Evolutionary conservation across 2,797 vertebrate genomes (phyloP).

Genomic region (Remorina albescens): DNA sequence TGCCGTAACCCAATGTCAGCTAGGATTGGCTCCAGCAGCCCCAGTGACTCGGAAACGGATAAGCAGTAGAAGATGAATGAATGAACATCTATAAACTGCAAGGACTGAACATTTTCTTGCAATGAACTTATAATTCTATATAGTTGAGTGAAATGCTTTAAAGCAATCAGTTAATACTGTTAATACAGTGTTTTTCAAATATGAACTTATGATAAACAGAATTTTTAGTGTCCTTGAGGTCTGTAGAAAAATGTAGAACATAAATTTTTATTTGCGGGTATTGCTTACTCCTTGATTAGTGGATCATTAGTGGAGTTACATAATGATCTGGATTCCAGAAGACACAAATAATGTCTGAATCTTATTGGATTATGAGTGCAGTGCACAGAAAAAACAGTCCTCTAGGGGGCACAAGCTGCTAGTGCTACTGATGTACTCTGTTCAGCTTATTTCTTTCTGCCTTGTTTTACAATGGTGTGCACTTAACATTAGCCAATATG

Average conservation of each 20-base stretch:
- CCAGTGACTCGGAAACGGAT: no score
- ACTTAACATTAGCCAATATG: background rate
- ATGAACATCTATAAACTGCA: no score
- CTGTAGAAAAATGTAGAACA: background rate
- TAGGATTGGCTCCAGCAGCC: no score
- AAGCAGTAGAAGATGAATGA: no score
- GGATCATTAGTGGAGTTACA: conserved; percentile 11
- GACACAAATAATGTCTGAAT: conserved; percentile 17
- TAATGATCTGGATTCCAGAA: conserved; percentile 14
- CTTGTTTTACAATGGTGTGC: background rate
- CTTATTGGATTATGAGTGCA: conserved; percentile 27
- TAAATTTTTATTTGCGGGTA: background rate
- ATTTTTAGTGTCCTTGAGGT: background rate
- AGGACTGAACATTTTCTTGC: no score
- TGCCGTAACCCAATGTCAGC: no score
- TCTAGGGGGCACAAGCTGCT: conserved; percentile 45
- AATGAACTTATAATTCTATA: no score
- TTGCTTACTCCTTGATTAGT: background rate
- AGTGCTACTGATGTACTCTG: conserved; percentile 2
- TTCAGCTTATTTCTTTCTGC: conserved; percentile 3
- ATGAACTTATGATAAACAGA: background rate
- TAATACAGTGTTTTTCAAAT: background rate
- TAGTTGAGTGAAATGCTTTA: background rate
- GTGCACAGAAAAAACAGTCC: conserved; percentile 14
- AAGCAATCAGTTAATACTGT: background rate